These are phyloP conservation scores for Eristalis arbustorum DNA, from an alignment of 2,888 invertebrate species.

Conservation along the genomic window DNA sequence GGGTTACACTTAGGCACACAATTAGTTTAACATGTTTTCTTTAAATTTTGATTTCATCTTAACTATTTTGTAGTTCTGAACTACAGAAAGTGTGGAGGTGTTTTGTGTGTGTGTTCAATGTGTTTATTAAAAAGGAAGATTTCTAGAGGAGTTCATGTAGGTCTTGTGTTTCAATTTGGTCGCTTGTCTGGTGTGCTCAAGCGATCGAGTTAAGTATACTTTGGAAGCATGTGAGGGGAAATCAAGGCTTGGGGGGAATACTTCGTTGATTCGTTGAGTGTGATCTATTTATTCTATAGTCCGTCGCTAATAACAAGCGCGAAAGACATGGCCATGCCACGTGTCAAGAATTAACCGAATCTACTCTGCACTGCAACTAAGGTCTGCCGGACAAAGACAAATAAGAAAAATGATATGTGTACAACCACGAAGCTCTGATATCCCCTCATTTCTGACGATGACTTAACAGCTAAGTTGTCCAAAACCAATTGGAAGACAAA, in stretches of 20 bases:
- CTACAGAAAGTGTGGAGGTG: conserved; percentile 14
- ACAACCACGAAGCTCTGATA: no score
- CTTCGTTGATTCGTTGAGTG: no score
- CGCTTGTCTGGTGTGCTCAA: not conserved
- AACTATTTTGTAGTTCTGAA: conserved; percentile 21
- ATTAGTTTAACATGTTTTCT: conserved; percentile 19
- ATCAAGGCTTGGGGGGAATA: no score
- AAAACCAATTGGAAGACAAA: not conserved
- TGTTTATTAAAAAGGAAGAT: not conserved
- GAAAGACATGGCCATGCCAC: no score
- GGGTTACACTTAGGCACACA: conserved; percentile 58
- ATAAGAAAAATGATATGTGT: no score
- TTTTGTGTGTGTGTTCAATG: not conserved
- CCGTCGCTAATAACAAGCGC: no score
- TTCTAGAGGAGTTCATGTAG: not conserved
- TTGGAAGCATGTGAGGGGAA: no score
- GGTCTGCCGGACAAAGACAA: no score
- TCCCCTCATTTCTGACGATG: not conserved
- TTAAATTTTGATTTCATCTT: conserved; percentile 22
- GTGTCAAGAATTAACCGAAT: no score
- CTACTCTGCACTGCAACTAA: no score
- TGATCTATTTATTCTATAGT: no score
- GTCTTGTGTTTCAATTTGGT: not conserved
- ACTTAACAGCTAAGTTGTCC: not conserved
- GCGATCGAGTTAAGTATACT: no score